These are phyloP conservation scores for Cossypha polioptera DNA, from an alignment of 2,797 vertebrate species.

Conservation along the genomic window DNA sequence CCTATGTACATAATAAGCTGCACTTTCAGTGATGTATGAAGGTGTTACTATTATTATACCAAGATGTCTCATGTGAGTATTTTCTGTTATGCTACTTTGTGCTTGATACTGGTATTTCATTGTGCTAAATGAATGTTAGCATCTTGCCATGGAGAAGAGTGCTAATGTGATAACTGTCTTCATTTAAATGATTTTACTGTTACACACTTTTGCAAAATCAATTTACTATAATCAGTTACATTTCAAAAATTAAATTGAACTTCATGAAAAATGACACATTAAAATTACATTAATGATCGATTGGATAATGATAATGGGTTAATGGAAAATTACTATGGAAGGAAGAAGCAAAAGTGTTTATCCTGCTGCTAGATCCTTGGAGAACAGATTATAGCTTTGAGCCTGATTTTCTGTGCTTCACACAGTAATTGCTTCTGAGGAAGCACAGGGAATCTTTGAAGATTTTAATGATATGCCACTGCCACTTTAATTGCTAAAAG, in stretches of 20 bases:
- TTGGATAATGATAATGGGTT: slow-evolving; percentile 62
- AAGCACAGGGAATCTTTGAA: slow-evolving; percentile 60
- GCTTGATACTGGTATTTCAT: background rate
- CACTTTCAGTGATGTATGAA: background rate
- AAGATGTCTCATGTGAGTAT: background rate
- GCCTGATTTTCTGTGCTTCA: slow-evolving; percentile 67
- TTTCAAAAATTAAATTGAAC: slow-evolving; percentile 52
- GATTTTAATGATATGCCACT: slow-evolving; percentile 73
- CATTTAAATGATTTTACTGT: slow-evolving; percentile 40
- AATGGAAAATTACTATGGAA: slow-evolving; percentile 64
- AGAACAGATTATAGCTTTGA: slow-evolving; percentile 61
- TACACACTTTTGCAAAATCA: slow-evolving; percentile 38
- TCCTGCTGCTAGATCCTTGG: slow-evolving; percentile 63
- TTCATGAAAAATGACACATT: slow-evolving; percentile 34
- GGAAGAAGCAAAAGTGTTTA: slow-evolving; percentile 60
- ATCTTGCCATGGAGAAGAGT: background rate
- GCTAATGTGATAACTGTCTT: slow-evolving; percentile 58
- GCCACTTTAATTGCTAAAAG: slow-evolving; percentile 75
- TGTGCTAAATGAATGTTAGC: background rate
- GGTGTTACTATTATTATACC: background rate
- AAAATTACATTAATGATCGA: slow-evolving; percentile 68
- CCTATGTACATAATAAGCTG: background rate
- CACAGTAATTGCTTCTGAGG: slow-evolving; percentile 72
- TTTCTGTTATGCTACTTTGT: background rate
- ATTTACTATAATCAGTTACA: slow-evolving; percentile 49